Evolutionary conservation across 2,888 invertebrate genomes (phyloP).

Genomic region (Rhynchonema sp.): DNA sequence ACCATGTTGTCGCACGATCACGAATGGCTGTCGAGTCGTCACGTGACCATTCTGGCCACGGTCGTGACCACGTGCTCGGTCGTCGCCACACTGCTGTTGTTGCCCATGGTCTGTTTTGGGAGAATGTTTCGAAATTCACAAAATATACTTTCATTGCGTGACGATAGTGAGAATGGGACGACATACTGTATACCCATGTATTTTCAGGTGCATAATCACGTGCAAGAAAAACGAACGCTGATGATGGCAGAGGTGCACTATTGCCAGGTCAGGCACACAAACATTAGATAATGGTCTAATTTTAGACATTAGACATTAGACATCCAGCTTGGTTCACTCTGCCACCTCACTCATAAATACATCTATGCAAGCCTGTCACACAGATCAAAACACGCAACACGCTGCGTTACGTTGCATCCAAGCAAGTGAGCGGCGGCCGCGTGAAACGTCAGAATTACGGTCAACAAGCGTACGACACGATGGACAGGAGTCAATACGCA

Average conservation of each 20-base stretch:
- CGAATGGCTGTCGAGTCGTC: background rate
- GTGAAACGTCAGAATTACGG: too few species aligned
- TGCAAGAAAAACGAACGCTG: background rate
- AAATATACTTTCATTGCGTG: too few species aligned
- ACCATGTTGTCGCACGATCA: background rate
- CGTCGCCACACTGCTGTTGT: background rate
- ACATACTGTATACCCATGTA: too few species aligned
- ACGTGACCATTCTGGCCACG: background rate
- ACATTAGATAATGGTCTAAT: too few species aligned
- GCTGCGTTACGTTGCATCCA: background rate
- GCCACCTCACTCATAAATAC: too few species aligned
- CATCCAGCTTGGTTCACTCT: too few species aligned
- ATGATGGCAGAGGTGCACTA: background rate
- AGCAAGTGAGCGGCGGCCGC: background rate
- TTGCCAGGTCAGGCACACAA: background rate
- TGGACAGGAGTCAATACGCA: too few species aligned
- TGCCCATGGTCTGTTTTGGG: background rate
- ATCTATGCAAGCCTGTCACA: too few species aligned
- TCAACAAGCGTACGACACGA: too few species aligned
- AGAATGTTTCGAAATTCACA: too few species aligned
- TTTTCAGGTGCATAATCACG: background rate
- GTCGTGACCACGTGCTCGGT: background rate
- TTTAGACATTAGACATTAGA: too few species aligned
- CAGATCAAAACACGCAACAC: background rate
- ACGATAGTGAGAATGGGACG: too few species aligned